These are phyloP conservation scores for Nowickia ferox DNA, from an alignment of 2,888 invertebrate species.

Conservation along the genomic window DNA sequence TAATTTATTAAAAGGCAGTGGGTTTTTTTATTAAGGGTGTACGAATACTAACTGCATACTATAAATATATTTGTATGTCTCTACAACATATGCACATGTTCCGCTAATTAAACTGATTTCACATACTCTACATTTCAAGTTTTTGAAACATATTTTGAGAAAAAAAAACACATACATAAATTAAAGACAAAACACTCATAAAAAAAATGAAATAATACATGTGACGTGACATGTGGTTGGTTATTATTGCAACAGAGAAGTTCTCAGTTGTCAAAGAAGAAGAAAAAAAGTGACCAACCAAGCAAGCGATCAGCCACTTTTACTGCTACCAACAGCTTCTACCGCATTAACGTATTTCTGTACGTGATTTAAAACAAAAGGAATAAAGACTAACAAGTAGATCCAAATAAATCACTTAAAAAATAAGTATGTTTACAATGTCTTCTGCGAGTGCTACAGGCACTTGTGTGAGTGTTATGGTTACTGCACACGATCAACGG, in stretches of 20 bases:
- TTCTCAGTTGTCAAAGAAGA: conserved; percentile 46
- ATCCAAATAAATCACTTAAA: conserved; percentile 34
- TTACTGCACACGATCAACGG: conserved; percentile 49
- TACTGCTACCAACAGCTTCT: neutral
- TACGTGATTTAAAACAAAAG: conserved; percentile 54
- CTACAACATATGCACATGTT: conserved; percentile 57
- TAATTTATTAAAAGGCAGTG: too few relatives aligned
- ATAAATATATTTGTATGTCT: neutral
- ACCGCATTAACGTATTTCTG: neutral
- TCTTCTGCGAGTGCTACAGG: conserved; percentile 7
- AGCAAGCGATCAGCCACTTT: conserved; percentile 11
- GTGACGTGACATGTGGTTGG: neutral
- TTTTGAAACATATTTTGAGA: conserved; percentile 35
- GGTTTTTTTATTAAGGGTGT: too few relatives aligned
- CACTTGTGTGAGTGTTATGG: conserved; percentile 37
- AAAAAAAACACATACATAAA: conserved; percentile 26
- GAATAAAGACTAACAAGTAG: conserved; percentile 20
- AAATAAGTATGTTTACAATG: conserved; percentile 7
- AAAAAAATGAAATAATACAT: conserved; percentile 30
- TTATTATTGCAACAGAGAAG: conserved; percentile 60
- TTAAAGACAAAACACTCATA: conserved; percentile 53
- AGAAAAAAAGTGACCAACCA: conserved; percentile 40
- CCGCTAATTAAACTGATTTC: conserved; percentile 70
- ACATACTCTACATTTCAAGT: conserved; percentile 54
- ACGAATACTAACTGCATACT: too few relatives aligned